Evolutionary conservation across 2,797 vertebrate species (phyloP), one percentile per base, ranked within the genome.

Genomic region (Anableps anableps): DNA sequence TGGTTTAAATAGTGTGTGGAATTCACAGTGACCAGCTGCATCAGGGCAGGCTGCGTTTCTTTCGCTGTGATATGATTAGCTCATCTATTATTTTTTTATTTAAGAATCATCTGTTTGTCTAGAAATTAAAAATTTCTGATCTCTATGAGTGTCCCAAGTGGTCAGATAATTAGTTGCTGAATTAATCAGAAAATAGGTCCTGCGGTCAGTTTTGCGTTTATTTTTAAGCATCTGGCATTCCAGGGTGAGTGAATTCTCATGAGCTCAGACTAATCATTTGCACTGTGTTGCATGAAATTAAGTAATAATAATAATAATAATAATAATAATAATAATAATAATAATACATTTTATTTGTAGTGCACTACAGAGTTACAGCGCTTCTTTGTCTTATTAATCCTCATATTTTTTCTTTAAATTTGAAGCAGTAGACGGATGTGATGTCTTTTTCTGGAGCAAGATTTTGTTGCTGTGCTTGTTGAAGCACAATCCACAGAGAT

Each of bases 361-460:
- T 19, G 48, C 48, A 50, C 48, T 43, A 48, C 5, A 34, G 29
- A 62, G 6, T 34, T 19, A 14, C 60, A 19, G 16, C 34, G 68
- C 34, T 34, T 81, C 66, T 68, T 79, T 76, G 50, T 55, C 73
- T 74, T 55, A 60, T 45, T 45, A 41, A 47, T 29, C 41, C 3
- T 71, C 74, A 74, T 86, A 50, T 78, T 78, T 29, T 71, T 17
- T 53, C 5, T 85, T 68, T 76, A 60, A 80, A 80, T 83, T 36
- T 29, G 34, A 66, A 50, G 31, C 29, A 76, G 41, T 77, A 60
- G 43, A 80, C 14, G 3, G 36, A 76, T 79, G 76, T 43, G 13
- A 86, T 75, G 66, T 41, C 66, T 85, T 83, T 82, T 38, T 72
- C 36, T 47, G 70, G 85, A 82, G 62, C 77, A 53, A 72, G 78